Evolutionary conservation across 2,113 vertebrate genomes (phyloP), one percentile per base, ranked within the genome.

Genomic region (Hippolais icterina): DNA sequence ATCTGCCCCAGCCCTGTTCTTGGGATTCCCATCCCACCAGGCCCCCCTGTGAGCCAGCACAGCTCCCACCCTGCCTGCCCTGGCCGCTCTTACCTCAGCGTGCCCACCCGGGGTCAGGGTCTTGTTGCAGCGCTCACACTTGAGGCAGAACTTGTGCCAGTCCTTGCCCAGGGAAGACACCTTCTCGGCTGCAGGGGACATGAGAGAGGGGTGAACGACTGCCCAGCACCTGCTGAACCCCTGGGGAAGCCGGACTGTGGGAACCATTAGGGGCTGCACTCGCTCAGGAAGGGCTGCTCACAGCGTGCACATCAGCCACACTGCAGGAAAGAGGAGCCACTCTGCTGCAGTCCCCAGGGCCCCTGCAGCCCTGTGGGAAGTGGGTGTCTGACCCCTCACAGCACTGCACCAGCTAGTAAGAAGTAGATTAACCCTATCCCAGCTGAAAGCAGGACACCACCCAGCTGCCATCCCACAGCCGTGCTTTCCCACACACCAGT

Each of bases 131-230:
- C 98, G 99, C 90, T 99, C 99, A 8, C 99, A 99, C 92, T 99
- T 99, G 93, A 99, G 98, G 93, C 99, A 99, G 96, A 99, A 99
- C 94, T 99, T 99, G 97, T 99, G 99, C 99, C 99, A 99, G 87
- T 99, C 99, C 92, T 99, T 99, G 59, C 99, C 99, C 87, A 99
- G 96, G 68, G 99, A 99, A 12, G 99, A 98, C 80, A 99, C 99
- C 86, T 97, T 97, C 91, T 97, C 97, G 0, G 97, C 97, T 97
- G 78, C 59, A 47, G 46, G 31, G 69, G 42, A 93, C 72, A 68
- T 0, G 0, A 25, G 49, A 54, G 47, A 77, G 25, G 19, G 42
- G 50, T 93, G 52, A 95, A 83, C 2, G 2, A 11, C 59, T 35
- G 54, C 42, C 37, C 46, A n/a, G 46, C 44, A 24, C 18, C 74